Conservation (phyloP, 2,888 invertebrate genomes). For the Agrilus cyanescens region DNA sequence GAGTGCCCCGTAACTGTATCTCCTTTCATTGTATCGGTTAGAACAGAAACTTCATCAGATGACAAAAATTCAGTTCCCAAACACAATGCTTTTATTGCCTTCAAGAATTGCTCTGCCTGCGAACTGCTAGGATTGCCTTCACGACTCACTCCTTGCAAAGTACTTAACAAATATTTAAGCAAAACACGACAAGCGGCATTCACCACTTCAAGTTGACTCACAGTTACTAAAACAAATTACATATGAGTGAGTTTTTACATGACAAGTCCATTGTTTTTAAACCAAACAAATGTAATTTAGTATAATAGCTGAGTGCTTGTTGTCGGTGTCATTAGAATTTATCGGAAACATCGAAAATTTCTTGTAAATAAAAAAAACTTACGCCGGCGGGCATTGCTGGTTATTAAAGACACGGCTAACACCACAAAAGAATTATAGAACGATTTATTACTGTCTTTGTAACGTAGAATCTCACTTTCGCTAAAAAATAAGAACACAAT, state of each 20-base stretch:
- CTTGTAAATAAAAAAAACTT: conserved; percentile 34
- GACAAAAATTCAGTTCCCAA: conserved; percentile 57
- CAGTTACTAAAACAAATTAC: conserved; percentile 42
- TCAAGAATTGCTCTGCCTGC: conserved; percentile 44
- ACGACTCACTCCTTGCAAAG: conserved; percentile 25
- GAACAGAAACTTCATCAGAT: conserved; percentile 61
- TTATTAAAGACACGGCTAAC: conserved; percentile 76
- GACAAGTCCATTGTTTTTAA: no score
- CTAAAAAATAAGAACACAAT: conserved; percentile 42
- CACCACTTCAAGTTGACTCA: conserved; percentile 53
- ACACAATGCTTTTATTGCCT: conserved; percentile 61
- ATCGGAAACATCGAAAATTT: conserved; percentile 1
- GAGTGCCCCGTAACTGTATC: conserved; percentile 45
- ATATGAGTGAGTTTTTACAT: background rate
- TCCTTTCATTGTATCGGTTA: conserved; percentile 66
- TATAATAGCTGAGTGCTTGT: background rate
- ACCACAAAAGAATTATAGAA: conserved; percentile 85
- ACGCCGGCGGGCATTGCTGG: conserved; percentile 59
- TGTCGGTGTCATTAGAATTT: background rate
- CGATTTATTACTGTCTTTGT: conserved; percentile 70
- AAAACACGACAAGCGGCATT: conserved; percentile 58
- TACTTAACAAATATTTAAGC: conserved; percentile 47
- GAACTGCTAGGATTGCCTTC: conserved; percentile 27
- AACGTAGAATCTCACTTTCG: conserved; percentile 73
- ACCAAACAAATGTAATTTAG: background rate